These are phyloP conservation scores for Pitta sordida DNA, from an alignment of 2,113 vertebrate genomes.

Conservation along the genomic window DNA sequence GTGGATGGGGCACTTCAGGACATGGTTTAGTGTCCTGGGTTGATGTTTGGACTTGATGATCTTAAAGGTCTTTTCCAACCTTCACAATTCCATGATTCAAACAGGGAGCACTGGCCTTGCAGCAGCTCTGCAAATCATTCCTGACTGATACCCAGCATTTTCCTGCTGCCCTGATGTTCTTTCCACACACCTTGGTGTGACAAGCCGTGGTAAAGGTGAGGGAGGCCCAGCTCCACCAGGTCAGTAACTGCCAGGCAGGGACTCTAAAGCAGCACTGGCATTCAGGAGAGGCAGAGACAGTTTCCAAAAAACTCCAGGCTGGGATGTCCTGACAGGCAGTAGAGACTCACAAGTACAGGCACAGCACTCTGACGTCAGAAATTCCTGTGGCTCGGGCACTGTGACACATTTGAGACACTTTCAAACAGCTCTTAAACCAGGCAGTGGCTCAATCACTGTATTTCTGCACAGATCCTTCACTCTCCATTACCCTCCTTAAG, in stretches of 20 bases:
- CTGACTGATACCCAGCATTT: neutral
- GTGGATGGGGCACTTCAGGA: neutral
- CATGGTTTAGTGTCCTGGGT: neutral
- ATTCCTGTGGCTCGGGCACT: neutral
- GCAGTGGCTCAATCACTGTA: neutral
- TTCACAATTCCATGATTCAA: neutral
- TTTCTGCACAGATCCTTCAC: neutral
- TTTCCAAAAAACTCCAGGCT: neutral
- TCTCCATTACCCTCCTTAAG: neutral
- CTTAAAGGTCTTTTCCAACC: neutral
- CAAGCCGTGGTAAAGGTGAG: fast-evolving
- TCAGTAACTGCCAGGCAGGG: neutral
- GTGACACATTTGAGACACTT: neutral
- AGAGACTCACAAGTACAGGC: neutral
- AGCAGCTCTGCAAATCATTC: neutral
- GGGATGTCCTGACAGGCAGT: neutral
- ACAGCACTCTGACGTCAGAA: neutral
- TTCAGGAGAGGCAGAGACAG: neutral
- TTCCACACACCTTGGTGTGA: neutral
- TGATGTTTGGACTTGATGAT: neutral
- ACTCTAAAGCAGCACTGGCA: neutral
- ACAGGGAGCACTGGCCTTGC: neutral
- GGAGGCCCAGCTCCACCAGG: neutral
- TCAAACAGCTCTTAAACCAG: neutral
- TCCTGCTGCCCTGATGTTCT: neutral